Base-by-base conservation (phyloP, 1,140 invertebrate genomes). In the Drosophila aff. region DNA sequence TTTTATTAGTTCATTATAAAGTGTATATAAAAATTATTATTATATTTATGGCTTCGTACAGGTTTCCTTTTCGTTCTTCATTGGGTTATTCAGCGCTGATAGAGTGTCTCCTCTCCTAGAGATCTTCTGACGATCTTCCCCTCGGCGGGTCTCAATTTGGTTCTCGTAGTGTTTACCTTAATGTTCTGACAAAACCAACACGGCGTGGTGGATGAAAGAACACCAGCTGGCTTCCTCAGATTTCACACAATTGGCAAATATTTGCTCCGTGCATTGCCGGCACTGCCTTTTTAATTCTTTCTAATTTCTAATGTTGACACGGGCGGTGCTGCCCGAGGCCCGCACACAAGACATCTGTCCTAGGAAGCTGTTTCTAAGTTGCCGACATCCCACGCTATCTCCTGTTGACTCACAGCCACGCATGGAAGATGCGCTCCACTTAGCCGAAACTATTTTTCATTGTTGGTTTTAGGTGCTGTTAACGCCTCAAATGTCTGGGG, bases 231-330 rank as follows among this genome's bases (percentile, higher is more conserved):
- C 58, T 77, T 62, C 43, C 76, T 73, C 59, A 77, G 76, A 87
- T 89, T 76, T 80, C 53, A 68, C 80, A 79, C 55, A 69, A 66
- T 52, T 79, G 46, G 76, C 84, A 87, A 86, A 86, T 86, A 86
- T 86, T 86, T 77, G 76, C 61, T 60, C 44, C 55, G 38, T 58
- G 41, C 75, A 64, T 66, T 75, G 81, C 60, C 82, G 83, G 84
- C 67, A 53, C 62, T 76, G 80, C 52, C 81, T 83, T 79, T 73
- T 87, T 87, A 86, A 86, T 86, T 82, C 80, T 83, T 86, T 86
- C 82, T 87, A 87, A 87, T 86, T 87, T 87, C 66, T 33, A 50
- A 38, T 86, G 82, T 86, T 86, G 83, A 86, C 82, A 68, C 61
- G 66, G 18, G 58, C 49, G 66, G 66, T 43, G 61, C 61, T 41